Evolutionary conservation across 1,140 invertebrate species (phyloP), one percentile per base, ranked within the genome.

Genomic region (Diorhabda carinulata): DNA sequence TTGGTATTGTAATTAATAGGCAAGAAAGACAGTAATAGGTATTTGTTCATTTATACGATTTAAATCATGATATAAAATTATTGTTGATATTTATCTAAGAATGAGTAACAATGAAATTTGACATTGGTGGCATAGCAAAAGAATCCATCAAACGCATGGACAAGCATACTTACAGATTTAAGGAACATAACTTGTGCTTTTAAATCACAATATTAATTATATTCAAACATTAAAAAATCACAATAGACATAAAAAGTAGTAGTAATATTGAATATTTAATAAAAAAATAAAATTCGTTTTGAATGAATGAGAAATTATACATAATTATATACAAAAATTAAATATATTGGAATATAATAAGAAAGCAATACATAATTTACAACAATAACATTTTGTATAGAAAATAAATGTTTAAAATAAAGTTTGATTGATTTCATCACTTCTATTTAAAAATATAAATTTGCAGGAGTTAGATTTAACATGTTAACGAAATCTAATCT

Each of bases 331-430:
- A 68, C 66, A 68, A 42, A 61, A 68, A 42, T 47, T 62, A 8
- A 62, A 56, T 62, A 61, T 44, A 68, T 52, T 43, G 9, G 45
- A 61, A 68, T 9, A 52, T 25, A 59, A 43, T 42, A 67, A 52
- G 25, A 45, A 61, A 67, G 7, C 57, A 67, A 61, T n/a, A 67
- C 9, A 67, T 60, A 59, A 60, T 60, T 44, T 43, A 61, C 44
- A 67, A 2, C 43, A 68, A 62, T 61, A 73, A 61, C 56, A 71
- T 73, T 71, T 73, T 25, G 25, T 25, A 25, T 25, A 25, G 25
- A 25, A 25, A 25, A 25, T 25, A 25, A 25, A 1, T 25, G 25
- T 25, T 25, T 25, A 25, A 25, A 25, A 25, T 25, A 25, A 25
- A 25, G 25, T 25, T 25, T 25, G 25, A 25, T 25, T 25, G 25